A percentile compares a stretch with the other conserved stretches of the same genome.
Conservation (phyloP, 2,888 invertebrate genomes). For the Cheilosia impressa region DNA sequence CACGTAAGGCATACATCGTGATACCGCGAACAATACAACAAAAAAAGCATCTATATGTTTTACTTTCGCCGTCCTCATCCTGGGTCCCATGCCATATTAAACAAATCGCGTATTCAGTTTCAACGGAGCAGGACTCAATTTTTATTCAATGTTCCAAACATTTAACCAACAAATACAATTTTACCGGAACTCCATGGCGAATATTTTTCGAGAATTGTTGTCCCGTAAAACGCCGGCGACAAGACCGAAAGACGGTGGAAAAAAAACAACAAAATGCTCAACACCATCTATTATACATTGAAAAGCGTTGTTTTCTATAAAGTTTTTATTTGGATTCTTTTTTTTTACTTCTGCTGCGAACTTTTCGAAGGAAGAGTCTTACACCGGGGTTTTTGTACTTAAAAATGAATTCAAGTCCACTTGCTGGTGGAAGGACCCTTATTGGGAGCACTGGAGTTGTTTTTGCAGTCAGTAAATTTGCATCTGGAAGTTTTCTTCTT, state of each 20-base stretch:
- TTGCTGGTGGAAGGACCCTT: conserved; percentile 34
- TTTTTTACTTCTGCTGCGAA: background rate
- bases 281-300: conserved; percentile 38
- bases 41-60: background rate
- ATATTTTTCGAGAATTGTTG: conserved; percentile 1
- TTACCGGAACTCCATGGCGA: conserved; percentile 5
- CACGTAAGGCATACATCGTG: conserved; percentile 25
- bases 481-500: conserved; percentile 12
- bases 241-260: background rate
- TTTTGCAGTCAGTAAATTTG: conserved; percentile 39
- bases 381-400: conserved; percentile 9
- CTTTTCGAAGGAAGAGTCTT: conserved; percentile 12
- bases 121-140: conserved; percentile 38
- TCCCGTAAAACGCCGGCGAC: background rate
- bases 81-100: background rate
- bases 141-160: conserved; percentile 54
- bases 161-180: conserved; percentile 25
- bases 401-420: conserved; percentile 42
- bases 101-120: conserved; percentile 21
- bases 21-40: conserved; percentile 18
- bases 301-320: conserved; percentile 26
- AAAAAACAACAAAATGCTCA: conserved; percentile 7
- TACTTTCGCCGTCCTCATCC: conserved; percentile 9
- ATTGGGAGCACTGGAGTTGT: conserved; percentile 32
- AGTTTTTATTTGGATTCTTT: background rate